phyloP scores from a whole-genome alignment of 2,888 invertebrate species.

The Lasioglossum pauxillum region DNA sequence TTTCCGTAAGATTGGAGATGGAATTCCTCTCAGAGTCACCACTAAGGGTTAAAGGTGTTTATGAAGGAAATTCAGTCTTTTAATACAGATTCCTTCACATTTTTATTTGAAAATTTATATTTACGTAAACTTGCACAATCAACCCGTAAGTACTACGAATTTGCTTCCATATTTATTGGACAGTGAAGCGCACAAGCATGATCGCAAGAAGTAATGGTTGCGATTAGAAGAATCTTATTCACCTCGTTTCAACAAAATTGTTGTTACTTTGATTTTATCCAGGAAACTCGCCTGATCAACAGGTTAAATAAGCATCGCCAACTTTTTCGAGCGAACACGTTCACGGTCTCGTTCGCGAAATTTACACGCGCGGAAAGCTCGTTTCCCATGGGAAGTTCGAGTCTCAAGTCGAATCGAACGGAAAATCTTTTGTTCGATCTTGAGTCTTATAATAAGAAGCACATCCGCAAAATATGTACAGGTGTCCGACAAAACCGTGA shows the following conservation, averaged over 20 bases:
- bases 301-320: conserved; percentile 26
- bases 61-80: not conserved
- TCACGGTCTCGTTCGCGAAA: not conserved
- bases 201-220: not conserved
- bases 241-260: not conserved
- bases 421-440: not conserved
- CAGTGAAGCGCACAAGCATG: not conserved
- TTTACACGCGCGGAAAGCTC: not conserved
- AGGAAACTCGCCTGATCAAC: not conserved
- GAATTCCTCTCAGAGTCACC: too few relatives aligned
- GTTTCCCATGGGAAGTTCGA: not conserved
- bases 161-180: not conserved
- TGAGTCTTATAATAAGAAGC: not conserved
- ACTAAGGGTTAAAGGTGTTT: not conserved
- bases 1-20: too few relatives aligned
- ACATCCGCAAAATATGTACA: not conserved
- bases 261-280: not conserved
- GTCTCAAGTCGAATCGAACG: not conserved
- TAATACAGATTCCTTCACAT: not conserved
- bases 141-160: not conserved
- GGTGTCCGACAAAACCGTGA: not conserved
- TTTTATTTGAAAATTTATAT: not conserved
- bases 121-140: not conserved
- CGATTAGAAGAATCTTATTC: not conserved
- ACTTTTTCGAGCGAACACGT: conserved; percentile 19